Conservation (phyloP, 2,888 invertebrate genomes). For the Onthophagus sagittarius region DNA sequence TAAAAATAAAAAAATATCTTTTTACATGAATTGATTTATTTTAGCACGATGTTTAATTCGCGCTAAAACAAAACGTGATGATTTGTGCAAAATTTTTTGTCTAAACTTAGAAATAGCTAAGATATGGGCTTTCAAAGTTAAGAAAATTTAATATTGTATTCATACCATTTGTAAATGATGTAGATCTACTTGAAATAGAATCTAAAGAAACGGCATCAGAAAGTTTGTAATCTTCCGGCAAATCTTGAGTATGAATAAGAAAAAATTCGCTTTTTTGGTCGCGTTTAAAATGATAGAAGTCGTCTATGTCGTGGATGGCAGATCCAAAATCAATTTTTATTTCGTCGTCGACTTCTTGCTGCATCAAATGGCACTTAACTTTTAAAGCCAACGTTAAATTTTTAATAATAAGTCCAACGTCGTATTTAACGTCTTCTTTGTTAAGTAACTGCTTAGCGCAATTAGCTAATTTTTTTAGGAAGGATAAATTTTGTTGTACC, state of each 20-base stretch:
- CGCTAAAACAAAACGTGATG: no score
- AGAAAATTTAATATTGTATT: no score
- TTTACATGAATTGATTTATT: no score
- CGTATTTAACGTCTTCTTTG: slow-evolving; percentile 18
- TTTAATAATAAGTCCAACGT: slow-evolving; percentile 26
- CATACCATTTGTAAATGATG: neutral
- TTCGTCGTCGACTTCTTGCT: slow-evolving; percentile 3
- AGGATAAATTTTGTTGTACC: slow-evolving; percentile 18
- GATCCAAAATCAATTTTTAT: slow-evolving; percentile 17
- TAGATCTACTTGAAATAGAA: neutral
- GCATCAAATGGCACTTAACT: slow-evolving; percentile 19
- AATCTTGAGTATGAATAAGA: slow-evolving; percentile 12
- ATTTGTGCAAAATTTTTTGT: no score
- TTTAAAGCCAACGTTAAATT: slow-evolving; percentile 21
- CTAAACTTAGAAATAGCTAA: no score
- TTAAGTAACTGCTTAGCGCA: slow-evolving; percentile 22
- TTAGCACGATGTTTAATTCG: no score
- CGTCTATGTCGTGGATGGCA: slow-evolving; percentile 17
- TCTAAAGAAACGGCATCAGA: neutral
- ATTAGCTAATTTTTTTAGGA: slow-evolving; percentile 18
- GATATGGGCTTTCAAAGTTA: no score
- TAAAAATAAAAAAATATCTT: no score
- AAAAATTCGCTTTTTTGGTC: slow-evolving; percentile 3
- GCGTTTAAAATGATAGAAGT: slow-evolving; percentile 9
- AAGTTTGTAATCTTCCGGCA: slow-evolving; percentile 14